Base-by-base conservation (phyloP, 2,888 invertebrate species). In the Cacoxenus indagator region DNA sequence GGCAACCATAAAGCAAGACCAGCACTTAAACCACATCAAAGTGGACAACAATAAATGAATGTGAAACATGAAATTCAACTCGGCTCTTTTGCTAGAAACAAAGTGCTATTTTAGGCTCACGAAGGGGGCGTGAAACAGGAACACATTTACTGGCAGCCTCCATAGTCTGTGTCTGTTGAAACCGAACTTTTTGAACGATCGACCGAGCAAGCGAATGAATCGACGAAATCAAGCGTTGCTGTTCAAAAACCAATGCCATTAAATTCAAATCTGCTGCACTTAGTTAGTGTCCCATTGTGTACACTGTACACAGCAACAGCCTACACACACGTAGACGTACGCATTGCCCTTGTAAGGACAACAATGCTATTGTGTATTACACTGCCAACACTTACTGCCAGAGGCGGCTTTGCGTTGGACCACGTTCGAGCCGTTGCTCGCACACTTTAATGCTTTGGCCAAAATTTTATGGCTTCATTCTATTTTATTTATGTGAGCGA, bases 251-350 rank as follows among this genome's bases (percentile, higher is more conserved):
- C 75, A 73, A 72, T 73, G 72, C 76, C 73, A 79, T 80, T 80
- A 83, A 83, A 80, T 80, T 83, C 80, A 83, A 82, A 80, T 80
- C 80, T 82, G 70, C 73, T 64, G 59, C 75, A 78, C 82, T 80
- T 80, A 80, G 80, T 80, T 80, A 80, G 80, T 81, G 77, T 69
- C 77, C 81, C 31, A 80, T 80, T 80, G 80, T 80, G 78, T 64
- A n/a, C 70, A 51, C 59, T 37, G 37, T 31, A 31, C 31, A 59
- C 26, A 59, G 31, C 19, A 17, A 31, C 59, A 31, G 26, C 14
- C 29, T 31, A 59, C 19, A 31, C 37, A 17, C 17, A 19, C 31
- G 19, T 29, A n/a, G 17, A 22, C 22, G 19, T 19, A 17, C 48
- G 17, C 19, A 14, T 37, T 4, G 4, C 2, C 14, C 8, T 2